Evolutionary conservation across 2,113 vertebrate genomes (phyloP), one percentile per base, ranked within the genome.

Genomic region (Ammodytes dubius): DNA sequence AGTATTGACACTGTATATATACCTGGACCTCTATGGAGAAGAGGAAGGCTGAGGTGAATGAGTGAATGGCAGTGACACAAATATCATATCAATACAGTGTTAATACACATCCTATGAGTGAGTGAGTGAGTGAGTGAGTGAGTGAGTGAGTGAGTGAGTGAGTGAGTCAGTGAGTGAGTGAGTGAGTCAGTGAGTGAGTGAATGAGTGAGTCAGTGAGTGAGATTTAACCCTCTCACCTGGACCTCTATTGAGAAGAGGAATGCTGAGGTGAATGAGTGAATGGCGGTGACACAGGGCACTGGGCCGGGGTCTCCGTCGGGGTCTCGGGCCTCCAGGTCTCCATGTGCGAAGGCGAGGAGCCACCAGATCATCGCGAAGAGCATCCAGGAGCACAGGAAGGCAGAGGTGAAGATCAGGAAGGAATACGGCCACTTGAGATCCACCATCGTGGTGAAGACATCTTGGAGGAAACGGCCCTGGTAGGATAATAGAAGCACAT

Each of bases 391-490:
- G 90, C 95, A 96, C 80, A 96, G 94, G 87, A 96, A 96, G 27
- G 95, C 93, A 0, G 96, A 96, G 60, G 95, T 96, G 94, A 96
- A 96, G 84, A 96, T 96, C 6, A 96, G 94, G 37, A 96, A 74
- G 1, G 95, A 96, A 79, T 96, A 92, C 73, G 95, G 96, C 96
- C 96, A 96, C 89, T 96, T 96, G 43, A 96, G 92, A 76, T 96
- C 96, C 89, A 96, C 96, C 95, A 96, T 95, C 74, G 96, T 96
- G 89, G 96, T 96, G 92, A 96, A 96, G 7, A 96, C 95, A 43
- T 96, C 96, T 86, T 95, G 96, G 65, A 96, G 93, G 82, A 96
- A 96, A 2, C 96, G 94, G 56, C 96, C 96, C 93, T 95, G 79
- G n/a, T n/a, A n/a, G n/a, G n/a, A n/a, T n/a, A n/a, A n/a, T n/a